These are phyloP conservation scores for Ooceraea biroi DNA, from an alignment of 1,140 invertebrate species.

Conservation along the genomic window DNA sequence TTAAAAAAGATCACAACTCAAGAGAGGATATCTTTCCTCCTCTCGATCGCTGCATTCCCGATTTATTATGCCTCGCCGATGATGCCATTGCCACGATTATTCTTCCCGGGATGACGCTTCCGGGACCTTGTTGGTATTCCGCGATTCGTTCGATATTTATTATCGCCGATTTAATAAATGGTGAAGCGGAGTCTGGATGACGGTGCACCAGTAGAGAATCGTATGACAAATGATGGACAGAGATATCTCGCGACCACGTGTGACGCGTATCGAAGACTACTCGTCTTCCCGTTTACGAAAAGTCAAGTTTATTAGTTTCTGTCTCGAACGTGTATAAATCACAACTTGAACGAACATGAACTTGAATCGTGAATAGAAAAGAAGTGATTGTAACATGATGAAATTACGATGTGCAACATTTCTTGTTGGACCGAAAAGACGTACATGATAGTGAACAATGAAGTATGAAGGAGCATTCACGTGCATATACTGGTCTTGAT, in stretches of 20 bases:
- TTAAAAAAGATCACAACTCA: background rate
- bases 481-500: no score
- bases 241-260: conserved; percentile 26
- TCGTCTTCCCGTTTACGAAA: conserved; percentile 31
- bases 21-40: conserved; percentile 16
- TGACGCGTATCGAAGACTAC: conserved; percentile 18
- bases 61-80: conserved; percentile 21
- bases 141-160: conserved; percentile 60
- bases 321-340: conserved; percentile 25
- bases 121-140: conserved; percentile 6
- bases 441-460: background rate
- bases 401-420: conserved; percentile 14
- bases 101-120: conserved; percentile 42
- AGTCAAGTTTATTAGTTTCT: background rate
- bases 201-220: conserved; percentile 50
- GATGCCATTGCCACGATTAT: conserved; percentile 36
- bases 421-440: background rate
- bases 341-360: background rate
- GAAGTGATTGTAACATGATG: no score
- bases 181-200: conserved; percentile 47
- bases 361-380: background rate
- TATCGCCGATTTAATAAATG: conserved; percentile 52
- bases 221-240: conserved; percentile 52
- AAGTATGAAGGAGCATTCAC: background rate
- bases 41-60: background rate